Conservation (phyloP, 2,888 invertebrate species). For the Drosophila percnosoma region DNA sequence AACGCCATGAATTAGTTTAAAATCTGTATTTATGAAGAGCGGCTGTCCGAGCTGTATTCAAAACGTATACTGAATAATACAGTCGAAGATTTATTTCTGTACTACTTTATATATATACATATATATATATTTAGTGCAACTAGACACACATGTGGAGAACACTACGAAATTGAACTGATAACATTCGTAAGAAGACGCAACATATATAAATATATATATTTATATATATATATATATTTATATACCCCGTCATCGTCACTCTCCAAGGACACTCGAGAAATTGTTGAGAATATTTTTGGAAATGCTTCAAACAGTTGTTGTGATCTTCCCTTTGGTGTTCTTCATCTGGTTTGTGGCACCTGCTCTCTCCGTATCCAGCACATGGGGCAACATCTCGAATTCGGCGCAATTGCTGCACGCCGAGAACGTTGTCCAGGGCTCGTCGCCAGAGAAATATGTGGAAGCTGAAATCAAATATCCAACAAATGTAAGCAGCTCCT, state of each 20-base stretch:
- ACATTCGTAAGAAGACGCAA: constrained; percentile 23
- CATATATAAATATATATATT: neutral
- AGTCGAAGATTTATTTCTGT: constrained; percentile 25
- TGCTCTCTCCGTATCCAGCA: constrained; percentile 77
- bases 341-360: constrained; percentile 59
- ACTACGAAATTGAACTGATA: constrained; percentile 46
- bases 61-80: constrained; percentile 25
- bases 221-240: neutral
- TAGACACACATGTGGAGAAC: constrained; percentile 29
- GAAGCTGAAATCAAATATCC: constrained; percentile 81
- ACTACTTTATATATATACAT: constrained; percentile 27
- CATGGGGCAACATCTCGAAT: constrained; percentile 82
- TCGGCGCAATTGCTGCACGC: constrained; percentile 81
- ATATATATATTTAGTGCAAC: constrained; percentile 2
- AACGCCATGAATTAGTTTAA: constrained; percentile 73
- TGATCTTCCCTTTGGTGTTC: constrained; percentile 44
- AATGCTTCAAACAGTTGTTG: constrained; percentile 26
- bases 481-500: constrained; percentile 76
- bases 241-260: constrained; percentile 1
- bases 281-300: constrained; percentile 18
- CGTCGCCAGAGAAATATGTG: constrained; percentile 80
- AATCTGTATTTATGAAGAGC: constrained; percentile 66
- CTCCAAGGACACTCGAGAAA: constrained; percentile 18
- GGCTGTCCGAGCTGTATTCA: constrained; percentile 28
- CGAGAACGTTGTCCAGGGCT: constrained; percentile 79